phyloP scores from a whole-genome alignment of 2,797 vertebrate genomes.

The Poeciliopsis presidionis region DNA sequence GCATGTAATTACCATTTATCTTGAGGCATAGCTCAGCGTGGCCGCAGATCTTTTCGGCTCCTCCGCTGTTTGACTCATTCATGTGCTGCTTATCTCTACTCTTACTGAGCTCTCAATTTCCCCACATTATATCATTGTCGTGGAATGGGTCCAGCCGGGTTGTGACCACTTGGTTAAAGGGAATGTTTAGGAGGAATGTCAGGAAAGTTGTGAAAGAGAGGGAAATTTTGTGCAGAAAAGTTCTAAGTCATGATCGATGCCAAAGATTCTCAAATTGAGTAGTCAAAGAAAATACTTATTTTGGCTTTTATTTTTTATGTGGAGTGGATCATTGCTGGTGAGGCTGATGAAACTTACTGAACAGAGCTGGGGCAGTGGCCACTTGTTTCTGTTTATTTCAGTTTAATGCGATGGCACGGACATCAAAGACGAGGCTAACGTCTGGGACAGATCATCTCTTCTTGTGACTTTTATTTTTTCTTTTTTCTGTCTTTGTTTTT shows the following conservation, averaged over 20 bases:
- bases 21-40: not conserved
- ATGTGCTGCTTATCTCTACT: not conserved
- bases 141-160: constrained; percentile 4
- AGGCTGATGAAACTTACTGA: constrained; percentile 22
- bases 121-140: constrained; percentile 5
- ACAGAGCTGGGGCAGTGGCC: constrained; percentile 28
- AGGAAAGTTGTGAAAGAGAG: constrained; percentile 34
- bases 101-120: constrained; percentile 3
- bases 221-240: constrained; percentile 5
- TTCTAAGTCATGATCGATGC: not conserved
- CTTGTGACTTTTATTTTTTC: constrained; percentile 33
- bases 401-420: constrained; percentile 33
- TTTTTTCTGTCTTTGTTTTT: constrained; percentile 47
- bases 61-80: constrained; percentile 7
- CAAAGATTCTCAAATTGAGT: not conserved
- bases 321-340: not conserved
- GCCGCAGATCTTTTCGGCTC: constrained; percentile 3
- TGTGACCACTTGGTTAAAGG: constrained; percentile 4
- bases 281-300: not conserved
- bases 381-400: constrained; percentile 62
- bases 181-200: constrained; percentile 16
- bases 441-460: constrained; percentile 26
- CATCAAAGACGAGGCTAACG: constrained; percentile 45
- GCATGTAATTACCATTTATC: constrained; percentile 1
- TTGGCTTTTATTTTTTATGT: not conserved